These are phyloP conservation scores for Manacus vitellinus DNA, from an alignment of 2,113 vertebrate genomes.

Conservation along the genomic window DNA sequence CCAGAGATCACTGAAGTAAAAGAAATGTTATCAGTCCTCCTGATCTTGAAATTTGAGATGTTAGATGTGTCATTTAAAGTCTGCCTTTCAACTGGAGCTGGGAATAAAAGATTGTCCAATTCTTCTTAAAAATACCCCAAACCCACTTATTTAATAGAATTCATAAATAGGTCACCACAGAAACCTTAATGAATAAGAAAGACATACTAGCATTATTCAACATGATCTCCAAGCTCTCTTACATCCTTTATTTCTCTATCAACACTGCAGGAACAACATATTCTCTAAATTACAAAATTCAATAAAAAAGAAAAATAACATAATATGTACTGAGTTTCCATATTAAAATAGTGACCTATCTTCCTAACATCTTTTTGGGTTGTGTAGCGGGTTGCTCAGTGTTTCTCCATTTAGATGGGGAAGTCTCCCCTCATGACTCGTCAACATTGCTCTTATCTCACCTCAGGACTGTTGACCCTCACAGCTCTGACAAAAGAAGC, in stretches of 20 bases:
- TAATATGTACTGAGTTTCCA: neutral
- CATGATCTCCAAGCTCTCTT: neutral
- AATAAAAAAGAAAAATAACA: neutral
- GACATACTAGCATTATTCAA: neutral
- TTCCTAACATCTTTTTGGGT: neutral
- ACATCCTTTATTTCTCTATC: neutral
- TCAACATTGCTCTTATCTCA: neutral
- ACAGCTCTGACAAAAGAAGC: neutral
- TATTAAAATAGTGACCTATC: neutral
- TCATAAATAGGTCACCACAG: neutral
- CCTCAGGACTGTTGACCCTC: neutral
- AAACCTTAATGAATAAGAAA: neutral
- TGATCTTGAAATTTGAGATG: neutral
- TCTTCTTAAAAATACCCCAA: neutral
- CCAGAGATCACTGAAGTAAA: neutral
- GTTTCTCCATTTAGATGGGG: neutral
- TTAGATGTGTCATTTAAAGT: neutral
- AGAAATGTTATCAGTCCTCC: neutral
- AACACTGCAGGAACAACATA: neutral
- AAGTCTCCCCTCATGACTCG: neutral
- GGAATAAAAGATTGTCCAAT: neutral
- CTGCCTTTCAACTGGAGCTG: neutral
- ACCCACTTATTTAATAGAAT: neutral
- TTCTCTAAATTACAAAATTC: neutral
- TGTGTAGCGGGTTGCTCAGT: neutral